Conservation (phyloP, 2,113 vertebrate genomes). For the Bos indicus region DNA sequence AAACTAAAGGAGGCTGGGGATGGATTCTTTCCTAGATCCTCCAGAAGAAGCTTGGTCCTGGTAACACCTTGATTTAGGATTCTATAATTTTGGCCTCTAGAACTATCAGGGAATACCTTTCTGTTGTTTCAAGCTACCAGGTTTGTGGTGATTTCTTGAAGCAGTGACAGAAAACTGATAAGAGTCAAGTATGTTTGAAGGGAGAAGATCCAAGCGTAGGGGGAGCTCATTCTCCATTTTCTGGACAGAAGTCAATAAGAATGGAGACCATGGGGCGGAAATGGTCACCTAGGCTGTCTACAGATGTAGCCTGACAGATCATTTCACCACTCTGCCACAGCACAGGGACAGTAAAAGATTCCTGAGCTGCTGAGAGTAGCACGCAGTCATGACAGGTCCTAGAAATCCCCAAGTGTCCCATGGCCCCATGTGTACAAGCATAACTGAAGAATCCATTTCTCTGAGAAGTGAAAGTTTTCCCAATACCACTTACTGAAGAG, state of each 20-base stretch:
- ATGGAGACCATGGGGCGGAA: neutral
- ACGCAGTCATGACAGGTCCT: neutral
- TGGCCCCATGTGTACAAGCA: neutral
- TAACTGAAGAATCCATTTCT: neutral
- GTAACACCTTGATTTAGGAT: neutral
- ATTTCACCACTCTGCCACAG: neutral
- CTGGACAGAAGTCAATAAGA: neutral
- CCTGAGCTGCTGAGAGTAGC: neutral
- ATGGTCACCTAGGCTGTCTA: neutral
- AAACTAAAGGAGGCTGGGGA: neutral
- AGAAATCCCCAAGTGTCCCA: neutral
- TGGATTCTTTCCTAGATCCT: neutral
- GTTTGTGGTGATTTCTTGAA: neutral
- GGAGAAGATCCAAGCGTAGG: neutral
- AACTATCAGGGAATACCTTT: neutral
- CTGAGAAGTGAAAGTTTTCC: neutral
- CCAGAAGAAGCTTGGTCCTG: neutral
- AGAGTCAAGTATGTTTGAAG: neutral
- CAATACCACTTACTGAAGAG: neutral
- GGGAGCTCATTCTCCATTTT: neutral
- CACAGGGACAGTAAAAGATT: neutral
- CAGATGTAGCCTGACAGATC: neutral
- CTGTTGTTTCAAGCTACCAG: neutral
- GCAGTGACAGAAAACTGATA: neutral
- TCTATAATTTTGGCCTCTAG: neutral